Evolutionary conservation across 2,113 vertebrate species (phyloP), one percentile per base, ranked within the genome.

Genomic region (Bubo bubo): DNA sequence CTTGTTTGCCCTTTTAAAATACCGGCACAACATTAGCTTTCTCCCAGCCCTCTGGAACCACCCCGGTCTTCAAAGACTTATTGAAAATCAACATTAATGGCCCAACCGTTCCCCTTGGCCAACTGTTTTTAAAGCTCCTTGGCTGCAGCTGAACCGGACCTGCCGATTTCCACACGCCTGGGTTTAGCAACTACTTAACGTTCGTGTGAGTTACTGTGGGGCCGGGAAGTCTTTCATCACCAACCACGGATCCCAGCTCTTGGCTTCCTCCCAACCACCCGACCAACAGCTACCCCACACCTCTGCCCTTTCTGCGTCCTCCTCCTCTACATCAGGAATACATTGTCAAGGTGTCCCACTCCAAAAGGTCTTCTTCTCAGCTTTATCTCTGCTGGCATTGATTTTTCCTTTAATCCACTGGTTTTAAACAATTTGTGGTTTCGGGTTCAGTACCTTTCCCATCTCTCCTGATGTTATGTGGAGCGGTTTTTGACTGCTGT

Each of bases 1-100:
- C 93, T 39, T 84, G 76, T 59, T 56, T 84, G 90, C 90, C 95
- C 93, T 94, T 92, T 79, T 11, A 32, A 75, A 87, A 79, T 34
- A 56, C 77, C 35, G 12, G 62, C 82, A 56, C 81, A 50, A 70
- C 76, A 55, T 53, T 59, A 55, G 86, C 82, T 87, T 66, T 55
- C 86, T 67, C 62, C 45, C 91, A 75, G 79, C 62, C 50, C 79
- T 45, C 56, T 64, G 86, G 90, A 90, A 70, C 79, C 77, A 79
- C 86, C 90, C 53, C 10, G 1, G 5, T 41, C 56, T 60, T 94
- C 93, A 84, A 71, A 71, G 90, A 59, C 77, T 71, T 26, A 93
- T 60, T 67, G 93, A 79, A 92, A 83, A 91, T 90, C 89, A 86
- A 83, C 89, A 64, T 70, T 75, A 79, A 80, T 27, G 58, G 73